phyloP scores from a whole-genome alignment of 1,140 invertebrate species.

The Gonioctena quinquepunctata region DNA sequence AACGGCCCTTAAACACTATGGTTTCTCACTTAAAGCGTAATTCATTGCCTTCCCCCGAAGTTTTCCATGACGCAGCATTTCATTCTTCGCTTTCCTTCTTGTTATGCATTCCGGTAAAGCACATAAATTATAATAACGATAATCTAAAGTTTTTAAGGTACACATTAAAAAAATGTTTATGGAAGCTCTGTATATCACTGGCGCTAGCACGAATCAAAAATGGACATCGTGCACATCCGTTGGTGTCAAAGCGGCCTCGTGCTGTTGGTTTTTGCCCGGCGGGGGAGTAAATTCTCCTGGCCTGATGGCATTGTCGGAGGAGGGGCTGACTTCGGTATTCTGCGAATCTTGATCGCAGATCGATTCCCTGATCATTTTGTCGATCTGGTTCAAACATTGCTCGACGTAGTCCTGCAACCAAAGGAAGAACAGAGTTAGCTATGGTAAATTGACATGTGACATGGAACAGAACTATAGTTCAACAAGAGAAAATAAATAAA shows the following conservation, averaged over 20 bases:
- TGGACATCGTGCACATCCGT: slow-evolving; percentile 78
- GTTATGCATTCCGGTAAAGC: slow-evolving; percentile 4
- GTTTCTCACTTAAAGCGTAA: slow-evolving; percentile 25
- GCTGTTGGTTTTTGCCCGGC: slow-evolving; percentile 62
- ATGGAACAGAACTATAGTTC: too few species aligned
- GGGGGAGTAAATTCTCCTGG: slow-evolving; percentile 68
- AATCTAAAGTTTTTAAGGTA: slow-evolving; percentile 19
- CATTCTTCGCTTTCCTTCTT: slow-evolving; percentile 5
- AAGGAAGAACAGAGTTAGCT: too few species aligned
- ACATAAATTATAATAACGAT: slow-evolving; percentile 5
- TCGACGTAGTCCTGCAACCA: slow-evolving; percentile 40
- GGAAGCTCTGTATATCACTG: slow-evolving; percentile 25
- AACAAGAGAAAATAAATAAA: too few species aligned
- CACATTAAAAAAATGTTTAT: slow-evolving; percentile 15
- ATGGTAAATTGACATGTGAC: too few species aligned
- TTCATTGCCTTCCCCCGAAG: slow-evolving; percentile 26
- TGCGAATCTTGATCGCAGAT: slow-evolving; percentile 32
- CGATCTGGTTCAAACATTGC: slow-evolving; percentile 36
- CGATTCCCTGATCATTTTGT: slow-evolving; percentile 48
- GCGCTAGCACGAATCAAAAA: slow-evolving; percentile 58
- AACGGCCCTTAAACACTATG: slow-evolving; percentile 3
- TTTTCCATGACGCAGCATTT: slow-evolving; percentile 16
- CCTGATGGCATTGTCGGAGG: slow-evolving; percentile 55
- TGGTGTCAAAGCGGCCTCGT: slow-evolving; percentile 76
- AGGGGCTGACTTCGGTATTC: slow-evolving; percentile 9